phyloP scores from a whole-genome alignment of 2,888 invertebrate species.

The Hydrotaea diabolus region DNA sequence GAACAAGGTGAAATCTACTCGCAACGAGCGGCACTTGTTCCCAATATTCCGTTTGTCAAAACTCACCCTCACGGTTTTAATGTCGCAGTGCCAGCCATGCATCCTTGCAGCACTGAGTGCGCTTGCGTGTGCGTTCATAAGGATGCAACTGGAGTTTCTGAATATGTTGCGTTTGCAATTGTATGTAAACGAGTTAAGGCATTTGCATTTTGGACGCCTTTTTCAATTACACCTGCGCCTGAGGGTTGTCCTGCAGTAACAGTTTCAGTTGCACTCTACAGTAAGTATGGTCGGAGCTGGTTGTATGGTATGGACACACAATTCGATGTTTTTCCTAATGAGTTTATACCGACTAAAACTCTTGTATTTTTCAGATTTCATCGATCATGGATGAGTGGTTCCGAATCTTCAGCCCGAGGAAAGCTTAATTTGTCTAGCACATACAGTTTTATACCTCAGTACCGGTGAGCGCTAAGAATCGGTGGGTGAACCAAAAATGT shows the following conservation, averaged over 20 bases:
- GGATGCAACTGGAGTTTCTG: constrained; percentile 43
- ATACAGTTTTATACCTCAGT: too few relatives aligned
- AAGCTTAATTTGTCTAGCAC: too few relatives aligned
- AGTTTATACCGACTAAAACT: too few relatives aligned
- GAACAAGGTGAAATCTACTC: neutral
- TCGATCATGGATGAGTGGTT: too few relatives aligned
- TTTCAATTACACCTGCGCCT: constrained; percentile 67
- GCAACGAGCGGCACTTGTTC: constrained; percentile 33
- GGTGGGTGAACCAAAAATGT: too few relatives aligned
- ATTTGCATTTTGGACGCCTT: constrained; percentile 68
- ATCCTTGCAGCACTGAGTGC: too few relatives aligned
- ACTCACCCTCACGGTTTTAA: constrained; percentile 53
- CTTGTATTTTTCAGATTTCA: too few relatives aligned
- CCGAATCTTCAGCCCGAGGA: too few relatives aligned
- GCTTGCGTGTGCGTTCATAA: constrained; percentile 18
- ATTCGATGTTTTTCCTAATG: too few relatives aligned
- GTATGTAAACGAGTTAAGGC: constrained; percentile 62
- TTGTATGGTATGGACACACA: too few relatives aligned
- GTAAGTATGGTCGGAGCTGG: neutral
- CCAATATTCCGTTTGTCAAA: neutral
- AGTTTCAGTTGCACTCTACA: neutral
- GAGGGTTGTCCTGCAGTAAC: neutral
- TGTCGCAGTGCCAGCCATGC: too few relatives aligned
- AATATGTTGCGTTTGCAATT: constrained; percentile 27
- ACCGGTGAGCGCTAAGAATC: too few relatives aligned